Conservation (phyloP, 2,797 vertebrate species). For the Valencia hispanica region DNA sequence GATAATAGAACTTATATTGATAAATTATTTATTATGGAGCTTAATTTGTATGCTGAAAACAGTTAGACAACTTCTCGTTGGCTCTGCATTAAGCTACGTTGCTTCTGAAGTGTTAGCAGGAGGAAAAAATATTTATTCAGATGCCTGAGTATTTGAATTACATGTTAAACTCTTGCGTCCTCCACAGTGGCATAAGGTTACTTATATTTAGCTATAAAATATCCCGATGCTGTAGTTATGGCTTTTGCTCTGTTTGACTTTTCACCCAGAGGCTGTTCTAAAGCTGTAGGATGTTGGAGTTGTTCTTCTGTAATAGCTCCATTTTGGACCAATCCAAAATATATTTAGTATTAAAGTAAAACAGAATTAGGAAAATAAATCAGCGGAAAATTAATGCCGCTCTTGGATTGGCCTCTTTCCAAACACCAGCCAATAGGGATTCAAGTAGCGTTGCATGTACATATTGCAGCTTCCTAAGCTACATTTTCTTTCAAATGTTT, state of each 20-base stretch:
- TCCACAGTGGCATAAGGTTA: neutral
- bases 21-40: neutral
- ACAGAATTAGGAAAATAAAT: neutral
- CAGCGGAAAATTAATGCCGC: no score
- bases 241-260: constrained; percentile 3
- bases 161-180: neutral
- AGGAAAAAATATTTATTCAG: neutral
- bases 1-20: neutral
- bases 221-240: neutral
- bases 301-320: neutral
- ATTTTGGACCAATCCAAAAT: neutral
- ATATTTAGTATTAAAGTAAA: neutral
- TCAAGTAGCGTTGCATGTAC: no score
- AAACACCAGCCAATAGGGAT: no score
- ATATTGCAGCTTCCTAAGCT: no score
- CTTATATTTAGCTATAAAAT: neutral
- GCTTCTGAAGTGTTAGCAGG: neutral
- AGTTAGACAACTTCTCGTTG: neutral
- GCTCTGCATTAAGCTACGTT: neutral
- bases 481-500: no score
- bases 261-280: neutral
- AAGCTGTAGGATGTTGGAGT: constrained; percentile 2
- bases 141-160: neutral
- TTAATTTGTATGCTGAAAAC: neutral
- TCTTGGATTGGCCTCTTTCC: no score